phyloP scores from a whole-genome alignment of 2,113 vertebrate genomes.

The Trinectes maculatus region DNA sequence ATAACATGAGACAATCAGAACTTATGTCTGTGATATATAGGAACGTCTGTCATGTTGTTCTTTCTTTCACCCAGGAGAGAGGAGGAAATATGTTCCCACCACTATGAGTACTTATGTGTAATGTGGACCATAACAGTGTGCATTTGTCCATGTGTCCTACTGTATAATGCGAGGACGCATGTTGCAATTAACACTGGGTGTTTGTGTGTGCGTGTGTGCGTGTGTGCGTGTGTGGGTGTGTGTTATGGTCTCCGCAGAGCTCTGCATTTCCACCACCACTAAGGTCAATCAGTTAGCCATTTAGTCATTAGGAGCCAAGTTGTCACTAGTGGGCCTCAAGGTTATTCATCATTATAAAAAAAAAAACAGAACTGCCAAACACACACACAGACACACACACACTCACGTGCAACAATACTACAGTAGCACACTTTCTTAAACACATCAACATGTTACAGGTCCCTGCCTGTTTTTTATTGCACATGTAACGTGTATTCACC shows the following conservation, averaged over 20 bases:
- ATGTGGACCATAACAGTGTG: conserved; percentile 18
- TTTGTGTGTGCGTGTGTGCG: conserved; percentile 5
- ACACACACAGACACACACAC: conserved; percentile 7
- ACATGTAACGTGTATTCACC: conserved; percentile 52
- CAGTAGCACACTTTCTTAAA: conserved; percentile 1
- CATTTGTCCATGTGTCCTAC: conserved; percentile 13
- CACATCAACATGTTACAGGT: conserved; percentile 27
- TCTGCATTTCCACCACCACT: conserved; percentile 40
- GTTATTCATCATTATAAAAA: conserved; percentile 58
- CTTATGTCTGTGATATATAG: conserved; percentile 46
- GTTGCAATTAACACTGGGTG: conserved; percentile 31
- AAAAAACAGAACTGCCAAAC: conserved; percentile 9
- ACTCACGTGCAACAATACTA: background rate
- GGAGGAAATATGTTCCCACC: conserved; percentile 30
- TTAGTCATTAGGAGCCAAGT: conserved; percentile 61
- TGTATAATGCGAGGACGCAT: conserved; percentile 44
- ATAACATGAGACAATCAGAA: conserved; percentile 55
- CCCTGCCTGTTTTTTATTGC: conserved; percentile 43
- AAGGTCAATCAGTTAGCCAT: conserved; percentile 53
- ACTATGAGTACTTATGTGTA: conserved; percentile 27
- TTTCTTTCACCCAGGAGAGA: conserved; percentile 33
- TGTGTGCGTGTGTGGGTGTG: conserved; percentile 10
- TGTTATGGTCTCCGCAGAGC: conserved; percentile 16
- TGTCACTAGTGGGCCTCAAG: conserved; percentile 49
- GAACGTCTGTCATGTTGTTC: conserved; percentile 42